phyloP scores from a whole-genome alignment of 2,113 vertebrate genomes.

The Daphoenositta chrysoptera region DNA sequence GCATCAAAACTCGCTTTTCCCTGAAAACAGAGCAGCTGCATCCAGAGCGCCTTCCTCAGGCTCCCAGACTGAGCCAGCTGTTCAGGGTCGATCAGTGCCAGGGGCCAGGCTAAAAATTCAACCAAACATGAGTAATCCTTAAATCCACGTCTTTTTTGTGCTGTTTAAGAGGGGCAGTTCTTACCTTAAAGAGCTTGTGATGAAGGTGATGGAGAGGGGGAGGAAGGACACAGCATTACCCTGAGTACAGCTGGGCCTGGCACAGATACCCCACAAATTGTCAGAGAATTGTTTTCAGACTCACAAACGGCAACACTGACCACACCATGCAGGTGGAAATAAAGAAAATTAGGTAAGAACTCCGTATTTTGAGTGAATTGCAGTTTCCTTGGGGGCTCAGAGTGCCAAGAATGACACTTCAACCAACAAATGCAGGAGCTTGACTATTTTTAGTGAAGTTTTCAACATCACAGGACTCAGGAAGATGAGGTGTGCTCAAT shows the following conservation, averaged over 20 bases:
- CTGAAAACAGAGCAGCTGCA: not conserved
- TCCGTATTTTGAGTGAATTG: fast-evolving
- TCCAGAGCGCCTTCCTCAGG: not conserved
- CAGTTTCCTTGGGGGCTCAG: not conserved
- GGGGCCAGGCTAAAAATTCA: not conserved
- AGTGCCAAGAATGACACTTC: not conserved
- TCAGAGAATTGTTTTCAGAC: not conserved
- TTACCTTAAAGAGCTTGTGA: not conserved
- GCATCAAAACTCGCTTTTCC: not conserved
- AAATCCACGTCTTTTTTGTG: not conserved
- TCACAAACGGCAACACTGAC: not conserved
- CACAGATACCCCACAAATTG: fast-evolving
- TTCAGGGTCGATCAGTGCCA: fast-evolving
- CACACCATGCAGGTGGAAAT: not conserved
- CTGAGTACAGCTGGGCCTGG: not conserved
- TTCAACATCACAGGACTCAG: not conserved
- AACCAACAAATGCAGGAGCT: not conserved
- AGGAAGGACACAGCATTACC: not conserved
- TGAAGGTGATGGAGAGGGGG: not conserved
- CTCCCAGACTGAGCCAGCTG: not conserved
- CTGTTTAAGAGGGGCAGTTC: no score
- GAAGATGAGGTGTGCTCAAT: not conserved
- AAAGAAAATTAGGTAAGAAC: not conserved
- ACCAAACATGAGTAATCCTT: not conserved
- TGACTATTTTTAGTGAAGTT: not conserved